Evolutionary conservation across 2,888 invertebrate genomes (phyloP), one percentile per base, ranked within the genome.

Genomic region (Rhagonycha fulva): DNA sequence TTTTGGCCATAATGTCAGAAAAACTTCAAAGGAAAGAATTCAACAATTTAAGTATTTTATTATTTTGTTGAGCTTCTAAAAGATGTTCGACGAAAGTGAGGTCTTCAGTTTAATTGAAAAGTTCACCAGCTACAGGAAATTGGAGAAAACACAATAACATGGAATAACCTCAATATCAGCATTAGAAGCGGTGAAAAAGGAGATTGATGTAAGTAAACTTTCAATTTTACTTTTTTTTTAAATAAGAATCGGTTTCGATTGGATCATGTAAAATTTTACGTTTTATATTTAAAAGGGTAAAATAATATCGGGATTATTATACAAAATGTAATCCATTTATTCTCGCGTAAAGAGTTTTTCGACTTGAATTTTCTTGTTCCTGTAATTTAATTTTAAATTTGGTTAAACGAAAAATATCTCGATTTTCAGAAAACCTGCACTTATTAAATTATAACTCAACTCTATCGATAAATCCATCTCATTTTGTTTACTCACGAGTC

Each of bases 371-470:
- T 19, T 19, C 19, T 19, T 19, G 19, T 19, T 63, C 14, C 26
- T 11, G 70, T 75, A 75, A 67, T 67, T 61, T 4, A 66, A 23
- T 62, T 71, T 60, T 23, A 60, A 75, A 71, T 24, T 62, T 61
- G 47, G 62, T 75, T 47, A 68, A 70, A 71, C 62, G 47, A 24
- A 62, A 68, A 71, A 62, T 71, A 63, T 63, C 71, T 19, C 14
- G 47, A 76, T 47, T 72, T 71, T 19, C 67, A 14, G 14, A 67
- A 66, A 67, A 24, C 14, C 28, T 14, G 24, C 47, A 72, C 63
- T 66, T 66, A 66, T 66, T 66, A 24, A 66, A 66, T 66, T 66
- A 47, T 5, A 12, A 5, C 12, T 12, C 1, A 47, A 47, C n/a
- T 47, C n/a, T 47, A 47, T 47, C 47, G 47, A n/a, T n/a, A 7